phyloP scores from a whole-genome alignment of 2,888 invertebrate species.

The Parthenolecanium corni region DNA sequence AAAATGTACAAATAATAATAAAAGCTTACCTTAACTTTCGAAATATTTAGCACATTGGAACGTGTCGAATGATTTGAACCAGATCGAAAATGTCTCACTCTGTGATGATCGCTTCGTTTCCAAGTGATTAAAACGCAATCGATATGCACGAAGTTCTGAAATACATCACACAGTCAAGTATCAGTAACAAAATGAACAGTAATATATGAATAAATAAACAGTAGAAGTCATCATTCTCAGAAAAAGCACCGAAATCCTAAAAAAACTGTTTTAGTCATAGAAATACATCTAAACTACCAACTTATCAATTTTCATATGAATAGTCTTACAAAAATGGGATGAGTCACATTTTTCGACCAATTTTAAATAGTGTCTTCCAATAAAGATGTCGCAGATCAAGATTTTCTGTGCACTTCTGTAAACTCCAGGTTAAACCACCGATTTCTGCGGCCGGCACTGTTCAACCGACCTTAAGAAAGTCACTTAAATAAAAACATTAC shows the following conservation, averaged over 20 bases:
- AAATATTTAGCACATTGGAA: constrained; percentile 15
- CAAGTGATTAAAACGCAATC: constrained; percentile 26
- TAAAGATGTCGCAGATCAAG: too few relatives aligned
- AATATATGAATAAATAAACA: neutral
- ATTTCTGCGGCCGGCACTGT: too few relatives aligned
- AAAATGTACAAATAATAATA: neutral
- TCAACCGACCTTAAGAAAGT: too few relatives aligned
- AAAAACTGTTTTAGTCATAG: too few relatives aligned
- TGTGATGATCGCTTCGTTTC: constrained; percentile 24
- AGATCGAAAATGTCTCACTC: constrained; percentile 25
- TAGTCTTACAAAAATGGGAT: too few relatives aligned
- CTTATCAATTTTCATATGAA: too few relatives aligned
- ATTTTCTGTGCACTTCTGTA: too few relatives aligned
- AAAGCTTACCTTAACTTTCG: constrained; percentile 14
- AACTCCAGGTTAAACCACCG: too few relatives aligned
- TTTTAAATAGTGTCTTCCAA: too few relatives aligned
- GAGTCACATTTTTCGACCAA: too few relatives aligned
- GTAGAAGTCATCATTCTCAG: neutral
- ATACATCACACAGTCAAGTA: neutral
- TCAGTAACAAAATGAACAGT: neutral
- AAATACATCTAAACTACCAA: too few relatives aligned
- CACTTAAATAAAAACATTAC: too few relatives aligned
- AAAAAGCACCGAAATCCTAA: neutral
- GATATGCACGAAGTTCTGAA: constrained; percentile 16
- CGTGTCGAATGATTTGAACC: constrained; percentile 17